These are phyloP conservation scores for Plotosus lineatus DNA, from an alignment of 2,113 vertebrate species.

Conservation along the genomic window DNA sequence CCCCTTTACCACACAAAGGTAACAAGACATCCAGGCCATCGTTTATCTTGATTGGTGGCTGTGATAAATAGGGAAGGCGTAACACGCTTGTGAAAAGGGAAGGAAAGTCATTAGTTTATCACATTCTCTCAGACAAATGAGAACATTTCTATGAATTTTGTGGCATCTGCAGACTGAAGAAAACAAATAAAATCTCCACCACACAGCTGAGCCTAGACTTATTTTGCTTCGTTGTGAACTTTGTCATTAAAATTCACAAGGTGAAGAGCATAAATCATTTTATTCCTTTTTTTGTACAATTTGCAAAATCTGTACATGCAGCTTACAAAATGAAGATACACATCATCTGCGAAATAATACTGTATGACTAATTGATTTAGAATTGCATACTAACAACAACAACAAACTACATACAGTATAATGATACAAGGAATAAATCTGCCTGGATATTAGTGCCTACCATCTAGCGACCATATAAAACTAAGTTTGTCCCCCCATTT, in stretches of 20 bases:
- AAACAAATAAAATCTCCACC: constrained; percentile 48
- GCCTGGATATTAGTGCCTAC: too few relatives aligned
- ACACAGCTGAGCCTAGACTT: constrained; percentile 49
- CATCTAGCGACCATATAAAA: too few relatives aligned
- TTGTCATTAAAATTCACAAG: constrained; percentile 51
- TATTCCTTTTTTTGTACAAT: neutral
- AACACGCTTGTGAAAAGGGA: constrained; percentile 24
- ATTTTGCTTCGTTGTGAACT: constrained; percentile 28
- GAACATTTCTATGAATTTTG: constrained; percentile 48
- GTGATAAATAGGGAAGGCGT: constrained; percentile 50
- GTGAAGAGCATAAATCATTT: constrained; percentile 36
- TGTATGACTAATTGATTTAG: neutral
- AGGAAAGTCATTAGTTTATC: constrained; percentile 54
- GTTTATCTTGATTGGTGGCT: constrained; percentile 46
- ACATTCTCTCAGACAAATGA: constrained; percentile 52
- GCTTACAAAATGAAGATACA: neutral
- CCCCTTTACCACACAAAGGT: constrained; percentile 15
- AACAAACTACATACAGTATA: neutral
- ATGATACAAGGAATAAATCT: too few relatives aligned
- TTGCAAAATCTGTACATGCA: neutral
- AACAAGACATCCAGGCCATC: constrained; percentile 43
- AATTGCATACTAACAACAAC: neutral
- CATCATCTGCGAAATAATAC: neutral
- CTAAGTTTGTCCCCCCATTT: too few relatives aligned
- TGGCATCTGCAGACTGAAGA: constrained; percentile 51